phyloP scores from a whole-genome alignment of 2,113 vertebrate species.

The Poeciliopsis turrubarensis region DNA sequence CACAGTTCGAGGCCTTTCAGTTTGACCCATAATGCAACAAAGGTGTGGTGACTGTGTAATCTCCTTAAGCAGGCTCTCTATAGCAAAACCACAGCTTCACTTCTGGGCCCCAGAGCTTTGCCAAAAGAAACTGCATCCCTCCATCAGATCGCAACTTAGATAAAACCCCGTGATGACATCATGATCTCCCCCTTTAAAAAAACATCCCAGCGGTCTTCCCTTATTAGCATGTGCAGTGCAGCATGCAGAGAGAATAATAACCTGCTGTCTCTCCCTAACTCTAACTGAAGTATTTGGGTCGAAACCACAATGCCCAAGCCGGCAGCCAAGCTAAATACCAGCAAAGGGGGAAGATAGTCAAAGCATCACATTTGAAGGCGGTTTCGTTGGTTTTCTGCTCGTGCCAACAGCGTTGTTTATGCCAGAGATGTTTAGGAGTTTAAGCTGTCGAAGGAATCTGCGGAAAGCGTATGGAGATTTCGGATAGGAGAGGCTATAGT shows the following conservation, averaged over 20 bases:
- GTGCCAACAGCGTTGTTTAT: slow-evolving; percentile 66
- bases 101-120: slow-evolving; percentile 54
- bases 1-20: slow-evolving; percentile 56
- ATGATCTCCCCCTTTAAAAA: slow-evolving; percentile 45
- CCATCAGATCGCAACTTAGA: slow-evolving; percentile 66
- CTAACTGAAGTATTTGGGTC: slow-evolving; percentile 55
- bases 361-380: slow-evolving; percentile 70
- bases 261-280: slow-evolving; percentile 61
- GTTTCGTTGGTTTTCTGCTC: slow-evolving; percentile 59
- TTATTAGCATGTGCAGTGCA: slow-evolving; percentile 75
- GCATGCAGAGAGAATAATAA: slow-evolving; percentile 68
- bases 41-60: slow-evolving; percentile 74
- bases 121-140: slow-evolving; percentile 58
- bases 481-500: slow-evolving; percentile 30
- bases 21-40: slow-evolving; percentile 73
- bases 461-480: slow-evolving; percentile 43
- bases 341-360: slow-evolving; percentile 67
- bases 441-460: slow-evolving; percentile 48
- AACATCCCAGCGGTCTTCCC: slow-evolving; percentile 61
- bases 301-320: slow-evolving; percentile 60
- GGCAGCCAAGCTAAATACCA: slow-evolving; percentile 77
- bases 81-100: slow-evolving; percentile 59
- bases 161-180: slow-evolving; percentile 75
- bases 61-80: slow-evolving; percentile 66
- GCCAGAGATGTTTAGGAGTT: slow-evolving; percentile 58